These are phyloP conservation scores for Helleia helle DNA, from an alignment of 2,888 invertebrate species.

Conservation along the genomic window DNA sequence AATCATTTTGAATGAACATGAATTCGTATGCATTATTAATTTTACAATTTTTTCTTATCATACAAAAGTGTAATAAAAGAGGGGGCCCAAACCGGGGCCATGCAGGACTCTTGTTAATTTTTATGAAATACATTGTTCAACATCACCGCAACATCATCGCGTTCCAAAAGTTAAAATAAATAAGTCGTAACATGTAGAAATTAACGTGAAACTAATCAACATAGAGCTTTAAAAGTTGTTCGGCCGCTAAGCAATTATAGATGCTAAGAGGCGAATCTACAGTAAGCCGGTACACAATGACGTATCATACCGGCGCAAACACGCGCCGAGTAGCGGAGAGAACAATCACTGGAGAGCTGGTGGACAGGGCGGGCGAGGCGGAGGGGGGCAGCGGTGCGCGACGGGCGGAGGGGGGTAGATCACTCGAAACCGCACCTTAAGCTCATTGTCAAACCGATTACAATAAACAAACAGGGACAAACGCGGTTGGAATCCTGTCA, in stretches of 20 bases:
- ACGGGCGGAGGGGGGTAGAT: slow-evolving; percentile 66
- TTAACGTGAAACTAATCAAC: slow-evolving; percentile 34
- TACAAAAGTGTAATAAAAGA: too few relatives aligned
- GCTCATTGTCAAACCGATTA: slow-evolving; percentile 74
- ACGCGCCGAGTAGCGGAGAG: slow-evolving; percentile 57
- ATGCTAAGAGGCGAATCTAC: slow-evolving; percentile 69
- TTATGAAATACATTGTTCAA: too few relatives aligned
- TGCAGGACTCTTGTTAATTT: too few relatives aligned
- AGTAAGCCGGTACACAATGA: slow-evolving; percentile 67
- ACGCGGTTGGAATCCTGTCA: slow-evolving; percentile 75
- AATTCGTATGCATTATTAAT: too few relatives aligned
- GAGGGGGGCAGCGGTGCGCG: slow-evolving; percentile 20
- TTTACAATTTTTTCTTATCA: too few relatives aligned
- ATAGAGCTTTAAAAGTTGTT: slow-evolving; percentile 53
- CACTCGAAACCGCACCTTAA: slow-evolving; percentile 75
- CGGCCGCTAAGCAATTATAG: slow-evolving; percentile 66
- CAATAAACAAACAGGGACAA: slow-evolving; percentile 74
- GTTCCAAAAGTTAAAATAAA: slow-evolving; percentile 5
- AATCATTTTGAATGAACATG: too few relatives aligned
- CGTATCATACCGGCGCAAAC: slow-evolving; percentile 71
- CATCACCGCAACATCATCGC: neutral
- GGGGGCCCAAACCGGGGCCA: too few relatives aligned
- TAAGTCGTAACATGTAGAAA: slow-evolving; percentile 17
- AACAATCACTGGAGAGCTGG: slow-evolving; percentile 28
- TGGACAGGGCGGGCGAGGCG: slow-evolving; percentile 47